Evolutionary conservation across 2,888 invertebrate genomes (phyloP), one percentile per base, ranked within the genome.

Genomic region (Mellilla xanthometata): DNA sequence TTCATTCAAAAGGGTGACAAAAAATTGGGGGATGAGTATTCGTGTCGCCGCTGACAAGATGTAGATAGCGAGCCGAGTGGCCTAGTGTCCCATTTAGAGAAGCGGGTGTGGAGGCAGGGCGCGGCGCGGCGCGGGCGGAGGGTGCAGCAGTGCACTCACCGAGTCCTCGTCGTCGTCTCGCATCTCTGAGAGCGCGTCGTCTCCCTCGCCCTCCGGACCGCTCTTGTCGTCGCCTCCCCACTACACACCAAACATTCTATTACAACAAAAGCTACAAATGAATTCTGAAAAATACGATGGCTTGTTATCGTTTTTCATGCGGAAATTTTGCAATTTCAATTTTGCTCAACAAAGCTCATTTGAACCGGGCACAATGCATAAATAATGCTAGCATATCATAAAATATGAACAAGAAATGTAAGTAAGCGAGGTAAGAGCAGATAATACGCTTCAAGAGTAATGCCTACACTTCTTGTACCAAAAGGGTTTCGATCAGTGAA

Each of bases 101-200:
- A n/a, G n/a, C 59, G 59, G 56, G 58, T 19, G 9, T 48, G 57
- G 50, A 60, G 43, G 53, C 52, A 49, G 54, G 58, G 48, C 45
- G 49, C 43, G 50, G 50, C 43, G 41, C 49, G 49, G 13, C 45
- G 22, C 45, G 39, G 29, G 32, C n/a, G 49, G 46, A 33, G 38
- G 57, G 53, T 54, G 58, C 59, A 64, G 58, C 65, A 72, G 72
- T 75, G 78, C 74, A 77, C 95, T 95, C 73, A 95, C 94, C 31
- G 94, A 94, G 72, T 94, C 94, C 75, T 93, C 92, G 53, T 89
- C 89, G 60, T 92, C 88, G 54, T 91, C 90, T 74, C 89, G 84
- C 56, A 90, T 83, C 67, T 90, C 90, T 68, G 90, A 88, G 60
- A 90, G 82, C 57, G 83, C 63, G 64, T 90, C 90, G 51, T 70